Percentiles rank a stretch among this genome's conserved stretches.
These are phyloP conservation scores for Dicrurus megarhynchus DNA, from an alignment of 2,113 vertebrate genomes.

Conservation along the genomic window DNA sequence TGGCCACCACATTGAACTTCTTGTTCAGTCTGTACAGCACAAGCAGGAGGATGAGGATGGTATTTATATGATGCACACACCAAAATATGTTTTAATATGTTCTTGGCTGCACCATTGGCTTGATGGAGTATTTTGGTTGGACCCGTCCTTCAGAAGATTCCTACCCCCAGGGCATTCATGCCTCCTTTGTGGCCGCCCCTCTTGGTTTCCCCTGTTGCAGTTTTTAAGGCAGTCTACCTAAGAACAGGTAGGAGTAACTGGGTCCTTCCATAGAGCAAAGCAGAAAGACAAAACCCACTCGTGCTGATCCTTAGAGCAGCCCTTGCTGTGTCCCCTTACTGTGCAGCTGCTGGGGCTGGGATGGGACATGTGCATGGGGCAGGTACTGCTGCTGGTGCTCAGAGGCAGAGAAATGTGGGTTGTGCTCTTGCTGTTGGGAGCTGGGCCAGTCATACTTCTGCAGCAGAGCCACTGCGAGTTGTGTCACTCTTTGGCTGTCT, in stretches of 20 bases:
- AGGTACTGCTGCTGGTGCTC: not conserved
- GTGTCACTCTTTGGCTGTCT: not conserved
- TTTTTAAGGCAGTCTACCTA: not conserved
- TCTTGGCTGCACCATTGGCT: not conserved
- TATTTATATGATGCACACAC: not conserved
- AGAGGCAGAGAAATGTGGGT: not conserved
- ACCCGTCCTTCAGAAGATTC: not conserved
- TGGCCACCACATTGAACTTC: not conserved
- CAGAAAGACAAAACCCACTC: not conserved
- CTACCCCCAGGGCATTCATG: not conserved
- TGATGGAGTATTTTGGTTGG: not conserved
- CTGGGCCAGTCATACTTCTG: not conserved
- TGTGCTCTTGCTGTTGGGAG: not conserved
- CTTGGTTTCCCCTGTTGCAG: not conserved
- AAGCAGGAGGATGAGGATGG: not conserved
- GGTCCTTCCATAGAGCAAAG: not conserved
- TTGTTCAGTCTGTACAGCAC: not conserved
- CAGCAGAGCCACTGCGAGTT: not conserved
- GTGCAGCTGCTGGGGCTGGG: not conserved
- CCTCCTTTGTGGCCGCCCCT: not conserved
- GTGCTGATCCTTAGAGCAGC: not conserved
- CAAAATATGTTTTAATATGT: not conserved
- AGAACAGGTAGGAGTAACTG: not conserved
- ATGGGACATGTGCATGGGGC: accelerated
- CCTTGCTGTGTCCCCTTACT: not conserved